A percentile compares a stretch with the other conserved stretches of the same genome.
phyloP scores from a whole-genome alignment of 2,888 invertebrate genomes.

The Azorinus chamasolen region DNA sequence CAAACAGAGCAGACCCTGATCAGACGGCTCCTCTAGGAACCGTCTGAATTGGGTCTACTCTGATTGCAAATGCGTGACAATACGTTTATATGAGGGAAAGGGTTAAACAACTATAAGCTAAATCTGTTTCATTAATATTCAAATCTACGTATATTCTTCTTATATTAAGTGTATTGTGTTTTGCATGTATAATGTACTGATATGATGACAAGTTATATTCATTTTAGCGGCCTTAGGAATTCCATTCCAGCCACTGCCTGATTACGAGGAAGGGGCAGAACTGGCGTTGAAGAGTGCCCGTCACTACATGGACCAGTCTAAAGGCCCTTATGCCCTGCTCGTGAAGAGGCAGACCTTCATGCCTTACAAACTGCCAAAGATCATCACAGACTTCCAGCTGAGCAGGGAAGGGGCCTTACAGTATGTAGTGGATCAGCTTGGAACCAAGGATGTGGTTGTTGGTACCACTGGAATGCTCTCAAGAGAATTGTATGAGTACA shows the following conservation, averaged over 20 bases:
- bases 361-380: conserved; percentile 81
- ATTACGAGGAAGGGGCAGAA: conserved; percentile 86
- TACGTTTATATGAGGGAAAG: no score
- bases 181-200: no score
- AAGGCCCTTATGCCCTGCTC: conserved; percentile 86
- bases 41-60: no score
- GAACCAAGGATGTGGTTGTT: conserved; percentile 85
- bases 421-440: conserved; percentile 81
- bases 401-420: conserved; percentile 85
- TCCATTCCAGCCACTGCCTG: conserved; percentile 85
- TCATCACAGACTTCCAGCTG: conserved; percentile 71
- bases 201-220: no score
- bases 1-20: no score
- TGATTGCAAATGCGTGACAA: no score
- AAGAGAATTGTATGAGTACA: conserved; percentile 87
- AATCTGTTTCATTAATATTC: no score
- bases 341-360: conserved; percentile 87
- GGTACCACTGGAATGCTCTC: conserved; percentile 87
- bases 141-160: no score
- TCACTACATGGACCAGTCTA: conserved; percentile 85
- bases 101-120: no score
- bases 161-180: no score
- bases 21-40: no score
- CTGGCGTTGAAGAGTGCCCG: conserved; percentile 85
- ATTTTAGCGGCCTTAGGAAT: conserved; percentile 80